Evolutionary conservation across 2,888 invertebrate species (phyloP), one percentile per base, ranked within the genome.

Genomic region (Microplitis manilae): DNA sequence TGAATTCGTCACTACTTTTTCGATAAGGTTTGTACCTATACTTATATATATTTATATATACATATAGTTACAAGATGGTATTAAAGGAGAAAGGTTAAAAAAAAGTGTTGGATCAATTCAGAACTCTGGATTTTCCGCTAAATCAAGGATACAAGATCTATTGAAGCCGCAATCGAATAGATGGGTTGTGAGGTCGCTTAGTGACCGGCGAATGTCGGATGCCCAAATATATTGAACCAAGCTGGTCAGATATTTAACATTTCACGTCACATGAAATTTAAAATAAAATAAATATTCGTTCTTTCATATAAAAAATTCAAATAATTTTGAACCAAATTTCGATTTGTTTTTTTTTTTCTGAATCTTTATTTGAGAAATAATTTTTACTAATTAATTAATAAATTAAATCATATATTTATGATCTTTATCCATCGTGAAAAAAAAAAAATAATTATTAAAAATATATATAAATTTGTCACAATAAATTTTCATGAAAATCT

Each of bases 1-100:
- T 76, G 82, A 81, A 83, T 81, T 83, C 80, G 82, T 78, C 75
- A 75, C 79, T 80, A 83, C 82, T 80, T 85, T 80, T 81, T 64
- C 80, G 81, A 80, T 30, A 30, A 30, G 30, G 30, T 30, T 4
- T 30, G 30, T 30, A 30, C 30, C 30, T 30, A 30, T 30, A 30
- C 2, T 4, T 30, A 30, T 30, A 30, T 30, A 30, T 30, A 30
- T 30, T 30, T 30, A 20, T 20, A 30, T 20, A 20, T 41, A 41
- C 13, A 8, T 9, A 13, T 50, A 50, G 50, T 9, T 84, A 83
- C 9, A 84, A 82, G 83, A 84, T 80, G 81, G 77, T 77, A 75
- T 79, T 78, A 73, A 79, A 79, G 78, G 77, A 72, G 75, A 78
- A 67, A 71, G 77, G 75, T 76, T 75, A 73, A 20, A 65, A 75